Evolutionary conservation across 1,140 invertebrate genomes (phyloP).

Genomic region (Plutomurus gul): DNA sequence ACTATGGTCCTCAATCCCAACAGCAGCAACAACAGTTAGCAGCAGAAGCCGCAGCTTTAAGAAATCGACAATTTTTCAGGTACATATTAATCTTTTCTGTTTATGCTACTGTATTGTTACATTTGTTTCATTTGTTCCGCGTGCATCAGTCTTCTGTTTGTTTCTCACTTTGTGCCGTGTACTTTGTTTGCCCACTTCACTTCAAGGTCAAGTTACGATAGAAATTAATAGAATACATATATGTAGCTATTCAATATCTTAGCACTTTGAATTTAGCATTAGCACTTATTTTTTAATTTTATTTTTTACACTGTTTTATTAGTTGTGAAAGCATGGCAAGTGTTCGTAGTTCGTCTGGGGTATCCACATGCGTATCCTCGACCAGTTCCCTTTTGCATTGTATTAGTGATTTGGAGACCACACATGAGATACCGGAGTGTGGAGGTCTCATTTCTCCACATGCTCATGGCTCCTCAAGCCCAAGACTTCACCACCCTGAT

Average conservation of each 20-base stretch:
- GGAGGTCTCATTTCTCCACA: neutral
- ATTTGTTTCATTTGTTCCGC: neutral
- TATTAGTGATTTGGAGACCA: constrained; percentile 51
- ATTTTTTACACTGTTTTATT: constrained; percentile 39
- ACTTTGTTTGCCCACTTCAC: no score
- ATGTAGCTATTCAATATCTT: no score
- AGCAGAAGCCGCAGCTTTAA: constrained; percentile 39
- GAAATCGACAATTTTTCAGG: constrained; percentile 63
- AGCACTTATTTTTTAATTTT: constrained; percentile 34
- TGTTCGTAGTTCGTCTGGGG: constrained; percentile 54
- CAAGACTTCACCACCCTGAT: constrained; percentile 35
- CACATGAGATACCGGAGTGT: constrained; percentile 43
- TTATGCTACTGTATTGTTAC: neutral
- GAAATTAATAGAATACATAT: no score
- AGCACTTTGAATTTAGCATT: neutral
- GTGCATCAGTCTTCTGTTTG: neutral
- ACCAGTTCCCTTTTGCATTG: constrained; percentile 52
- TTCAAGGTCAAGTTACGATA: no score
- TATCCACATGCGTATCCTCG: constrained; percentile 51
- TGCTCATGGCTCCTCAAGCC: constrained; percentile 35
- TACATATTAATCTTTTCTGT: constrained; percentile 56
- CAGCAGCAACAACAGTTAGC: constrained; percentile 43
- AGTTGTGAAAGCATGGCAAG: constrained; percentile 54
- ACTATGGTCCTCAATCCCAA: constrained; percentile 61
- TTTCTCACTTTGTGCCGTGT: constrained; percentile 6